Evolutionary conservation across 2,797 vertebrate species (phyloP).

Genomic region (Buceros bicornis): DNA sequence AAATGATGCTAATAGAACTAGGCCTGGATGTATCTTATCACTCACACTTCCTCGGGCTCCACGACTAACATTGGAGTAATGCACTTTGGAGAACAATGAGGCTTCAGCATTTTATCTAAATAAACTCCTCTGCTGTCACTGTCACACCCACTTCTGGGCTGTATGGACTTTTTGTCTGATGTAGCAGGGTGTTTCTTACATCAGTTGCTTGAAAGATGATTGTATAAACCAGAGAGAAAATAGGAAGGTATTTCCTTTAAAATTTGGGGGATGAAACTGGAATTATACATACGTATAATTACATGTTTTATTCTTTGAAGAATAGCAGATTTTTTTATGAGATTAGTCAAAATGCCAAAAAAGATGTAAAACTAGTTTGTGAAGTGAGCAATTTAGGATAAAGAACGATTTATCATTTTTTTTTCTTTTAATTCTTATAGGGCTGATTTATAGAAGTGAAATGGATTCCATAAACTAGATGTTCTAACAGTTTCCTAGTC

Average conservation of each 20-base stretch:
- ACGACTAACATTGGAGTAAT: not conserved
- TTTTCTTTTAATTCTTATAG: not conserved
- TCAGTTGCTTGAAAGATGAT: not conserved
- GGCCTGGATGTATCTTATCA: not conserved
- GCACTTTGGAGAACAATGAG: not conserved
- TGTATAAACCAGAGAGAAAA: not conserved
- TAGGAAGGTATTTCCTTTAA: not conserved
- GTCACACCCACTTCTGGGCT: not conserved
- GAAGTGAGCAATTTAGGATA: not conserved
- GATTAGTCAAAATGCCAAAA: not conserved
- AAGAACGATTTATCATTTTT: not conserved
- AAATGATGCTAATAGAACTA: not conserved
- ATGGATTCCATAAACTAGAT: not conserved
- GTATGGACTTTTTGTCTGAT: not conserved
- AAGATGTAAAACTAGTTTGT: not conserved
- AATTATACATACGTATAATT: not conserved
- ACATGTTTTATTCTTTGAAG: not conserved
- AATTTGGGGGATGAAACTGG: not conserved
- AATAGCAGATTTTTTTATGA: not conserved
- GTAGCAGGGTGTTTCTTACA: not conserved
- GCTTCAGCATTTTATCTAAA: not conserved
- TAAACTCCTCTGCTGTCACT: not conserved
- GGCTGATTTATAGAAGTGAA: not conserved
- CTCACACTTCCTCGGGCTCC: not conserved
- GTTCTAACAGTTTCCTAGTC: not conserved